Percentiles rank a stretch among this genome's conserved stretches.
Conservation (phyloP, 2,888 invertebrate genomes). For the Blera fallax region DNA sequence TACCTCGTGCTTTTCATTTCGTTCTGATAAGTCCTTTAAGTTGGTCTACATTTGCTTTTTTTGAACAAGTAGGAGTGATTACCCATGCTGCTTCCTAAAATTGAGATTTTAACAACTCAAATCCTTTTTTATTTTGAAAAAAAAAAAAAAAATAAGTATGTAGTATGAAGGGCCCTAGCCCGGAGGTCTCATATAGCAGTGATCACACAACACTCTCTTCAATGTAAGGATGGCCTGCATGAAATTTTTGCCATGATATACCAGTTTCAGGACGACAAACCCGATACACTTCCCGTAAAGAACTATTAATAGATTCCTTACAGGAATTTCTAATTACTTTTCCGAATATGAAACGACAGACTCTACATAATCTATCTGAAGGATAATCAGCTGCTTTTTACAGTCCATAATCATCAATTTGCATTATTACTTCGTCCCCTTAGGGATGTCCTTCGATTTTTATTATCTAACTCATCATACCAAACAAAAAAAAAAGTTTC, state of each 20-base stretch:
- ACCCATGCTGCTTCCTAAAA: no score
- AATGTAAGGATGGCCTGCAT: background rate
- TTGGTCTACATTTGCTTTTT: no score
- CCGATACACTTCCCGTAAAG: background rate
- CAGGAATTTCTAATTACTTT: background rate
- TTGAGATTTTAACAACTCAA: no score
- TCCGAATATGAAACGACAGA: background rate
- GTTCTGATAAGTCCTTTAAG: no score
- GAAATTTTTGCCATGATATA: background rate
- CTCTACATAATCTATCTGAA: background rate
- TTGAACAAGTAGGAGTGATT: no score
- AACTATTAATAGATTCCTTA: background rate
- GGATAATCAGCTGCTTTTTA: slow-evolving; percentile 18
- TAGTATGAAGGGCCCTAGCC: no score
- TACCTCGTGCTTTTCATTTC: no score
- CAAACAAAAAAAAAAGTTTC: background rate
- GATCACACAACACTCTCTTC: no score
- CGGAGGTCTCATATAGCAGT: no score
- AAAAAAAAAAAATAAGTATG: no score
- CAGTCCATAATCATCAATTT: slow-evolving; percentile 33
- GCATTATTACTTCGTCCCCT: slow-evolving; percentile 31
- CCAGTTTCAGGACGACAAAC: background rate
- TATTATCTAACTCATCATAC: slow-evolving; percentile 12
- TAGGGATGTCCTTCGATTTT: background rate
- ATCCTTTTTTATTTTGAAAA: no score